Evolutionary conservation across 2,888 invertebrate species (phyloP), one percentile per base, ranked within the genome.

Genomic region (Willowsia nigromaculata): DNA sequence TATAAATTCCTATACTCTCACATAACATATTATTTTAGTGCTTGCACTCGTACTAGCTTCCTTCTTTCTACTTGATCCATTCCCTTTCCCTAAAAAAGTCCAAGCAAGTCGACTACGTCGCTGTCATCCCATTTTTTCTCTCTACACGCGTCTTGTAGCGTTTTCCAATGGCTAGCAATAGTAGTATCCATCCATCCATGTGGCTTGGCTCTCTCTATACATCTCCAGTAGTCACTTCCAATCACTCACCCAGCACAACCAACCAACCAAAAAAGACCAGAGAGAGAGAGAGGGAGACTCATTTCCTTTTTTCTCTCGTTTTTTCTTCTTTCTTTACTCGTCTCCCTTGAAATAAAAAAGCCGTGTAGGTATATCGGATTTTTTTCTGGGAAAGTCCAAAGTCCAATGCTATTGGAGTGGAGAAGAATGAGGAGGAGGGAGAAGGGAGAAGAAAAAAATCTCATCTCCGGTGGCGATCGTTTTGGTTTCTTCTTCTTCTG

Each of bases 401-500:
- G 74, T 74, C 74, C 74, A 47, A 47, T 47, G 74, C 25, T 47
- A 43, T 47, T 74, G 74, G 74, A 74, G 74, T 74, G 43, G 27
- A 65, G 65, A 37, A 65, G 65, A 25, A 37, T 25, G 37, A 33
- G 65, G 74, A 43, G 74, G 47, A 74, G 74, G 25, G 74, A 74
- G 27, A 11, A 9, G 25, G 43, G 7, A 43, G 43, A 37, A 18
- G 13, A 22, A 68, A 65, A 71, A 74, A 74, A 74, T 74, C 74
- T 74, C 74, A 74, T 74, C 74, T 74, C 74, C 74, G 74, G 74
- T 74, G 74, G 47, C 74, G 74, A 74, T 47, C 47, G 74, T 47
- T 53, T 4, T 74, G 25, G 74, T 22, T 43, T 47, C 37, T 68
- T 68, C 40, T 25, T 40, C 40, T 37, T 2, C 11, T 40, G 43